These are phyloP conservation scores for Macrobrachium rosenbergii DNA, from an alignment of 1,140 invertebrate species.

Conservation along the genomic window DNA sequence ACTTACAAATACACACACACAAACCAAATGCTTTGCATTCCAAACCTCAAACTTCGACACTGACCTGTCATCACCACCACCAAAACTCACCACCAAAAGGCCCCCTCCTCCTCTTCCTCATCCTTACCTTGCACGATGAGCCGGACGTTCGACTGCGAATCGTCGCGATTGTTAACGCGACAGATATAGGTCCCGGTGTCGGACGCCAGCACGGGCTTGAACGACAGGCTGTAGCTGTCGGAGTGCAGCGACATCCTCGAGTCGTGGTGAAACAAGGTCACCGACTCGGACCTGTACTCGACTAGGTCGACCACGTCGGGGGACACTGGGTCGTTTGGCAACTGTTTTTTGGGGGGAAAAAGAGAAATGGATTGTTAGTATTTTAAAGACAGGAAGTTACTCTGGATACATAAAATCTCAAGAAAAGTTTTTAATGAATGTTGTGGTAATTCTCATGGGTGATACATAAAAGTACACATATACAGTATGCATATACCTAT, in stretches of 20 bases:
- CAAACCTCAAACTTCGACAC: no score
- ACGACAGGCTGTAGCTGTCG: conserved; percentile 77
- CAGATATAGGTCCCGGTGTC: conserved; percentile 80
- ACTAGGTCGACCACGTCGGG: conserved; percentile 70
- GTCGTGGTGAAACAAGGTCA: conserved; percentile 73
- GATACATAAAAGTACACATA: no score
- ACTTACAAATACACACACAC: neutral
- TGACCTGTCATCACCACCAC: no score
- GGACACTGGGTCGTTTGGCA: conserved; percentile 18
- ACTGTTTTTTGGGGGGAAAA: conserved; percentile 2
- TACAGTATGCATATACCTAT: no score
- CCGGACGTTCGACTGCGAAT: conserved; percentile 28
- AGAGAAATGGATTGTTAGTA: neutral
- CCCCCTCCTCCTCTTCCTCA: neutral
- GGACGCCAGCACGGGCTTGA: conserved; percentile 75
- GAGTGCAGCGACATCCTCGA: conserved; percentile 74
- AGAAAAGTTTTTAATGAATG: no score
- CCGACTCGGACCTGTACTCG: conserved; percentile 74
- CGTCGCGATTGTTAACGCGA: conserved; percentile 76
- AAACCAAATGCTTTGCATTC: neutral
- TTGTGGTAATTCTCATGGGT: no score
- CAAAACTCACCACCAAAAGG: no score
- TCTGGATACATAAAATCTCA: no score
- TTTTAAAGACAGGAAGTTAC: neutral
- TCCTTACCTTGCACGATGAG: conserved; percentile 52